Percentiles rank a stretch among this genome's conserved stretches.
These are phyloP conservation scores for Taxidea taxus DNA, from an alignment of 2,113 vertebrate species.

Conservation along the genomic window DNA sequence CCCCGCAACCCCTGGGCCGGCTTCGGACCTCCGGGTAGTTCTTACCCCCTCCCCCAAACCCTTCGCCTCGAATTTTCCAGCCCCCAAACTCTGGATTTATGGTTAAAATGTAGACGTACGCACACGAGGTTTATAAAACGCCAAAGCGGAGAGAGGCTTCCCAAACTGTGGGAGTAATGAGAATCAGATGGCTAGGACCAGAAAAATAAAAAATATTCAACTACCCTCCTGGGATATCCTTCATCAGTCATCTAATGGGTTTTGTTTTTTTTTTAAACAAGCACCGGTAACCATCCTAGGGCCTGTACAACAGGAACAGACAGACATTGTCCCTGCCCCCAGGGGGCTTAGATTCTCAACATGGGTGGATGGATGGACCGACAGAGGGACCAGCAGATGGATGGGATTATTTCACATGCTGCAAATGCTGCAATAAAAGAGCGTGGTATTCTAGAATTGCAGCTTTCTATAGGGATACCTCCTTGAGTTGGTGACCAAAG, in stretches of 20 bases:
- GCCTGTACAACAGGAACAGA: neutral
- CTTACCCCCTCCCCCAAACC: neutral
- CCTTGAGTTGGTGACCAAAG: neutral
- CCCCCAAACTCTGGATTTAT: constrained; percentile 54
- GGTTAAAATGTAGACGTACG: constrained; percentile 59
- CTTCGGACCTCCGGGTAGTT: constrained; percentile 7
- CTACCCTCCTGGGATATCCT: constrained; percentile 32
- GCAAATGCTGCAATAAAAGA: neutral
- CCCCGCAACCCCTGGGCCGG: rapidly evolving
- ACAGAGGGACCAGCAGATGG: neutral
- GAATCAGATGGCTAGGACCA: constrained; percentile 67
- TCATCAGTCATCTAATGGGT: constrained; percentile 54
- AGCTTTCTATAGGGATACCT: neutral
- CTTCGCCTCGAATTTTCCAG: constrained; percentile 43
- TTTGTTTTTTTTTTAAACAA: neutral
- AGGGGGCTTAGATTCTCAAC: neutral
- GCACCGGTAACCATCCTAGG: neutral
- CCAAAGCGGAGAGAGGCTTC: constrained; percentile 38
- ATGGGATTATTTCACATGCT: neutral
- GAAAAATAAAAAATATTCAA: constrained; percentile 44
- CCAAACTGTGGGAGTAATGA: constrained; percentile 60
- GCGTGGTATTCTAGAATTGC: neutral
- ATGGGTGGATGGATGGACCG: neutral
- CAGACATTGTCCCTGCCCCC: neutral
- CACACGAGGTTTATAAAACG: constrained; percentile 67